Conservation (phyloP, 2,888 invertebrate species). For the Cabera pusaria region DNA sequence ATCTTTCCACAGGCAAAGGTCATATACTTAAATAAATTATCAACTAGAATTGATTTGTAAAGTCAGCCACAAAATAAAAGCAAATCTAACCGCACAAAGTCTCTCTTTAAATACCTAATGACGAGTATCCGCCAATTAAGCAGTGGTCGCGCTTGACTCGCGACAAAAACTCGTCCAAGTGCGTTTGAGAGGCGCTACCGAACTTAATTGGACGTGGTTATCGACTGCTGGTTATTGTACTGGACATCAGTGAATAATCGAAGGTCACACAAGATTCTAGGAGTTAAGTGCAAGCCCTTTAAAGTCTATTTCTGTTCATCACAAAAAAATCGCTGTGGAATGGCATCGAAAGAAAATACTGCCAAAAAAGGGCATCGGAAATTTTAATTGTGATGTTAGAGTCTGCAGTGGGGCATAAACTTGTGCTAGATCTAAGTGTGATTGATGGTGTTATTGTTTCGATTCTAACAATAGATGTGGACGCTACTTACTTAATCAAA, state of each 20-base stretch:
- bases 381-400: constrained; percentile 56
- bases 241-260: constrained; percentile 55
- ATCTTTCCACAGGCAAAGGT: too few relatives aligned
- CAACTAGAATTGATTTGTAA: too few relatives aligned
- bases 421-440: constrained; percentile 36
- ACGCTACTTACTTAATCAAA: constrained; percentile 9
- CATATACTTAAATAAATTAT: too few relatives aligned
- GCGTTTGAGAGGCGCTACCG: constrained; percentile 72
- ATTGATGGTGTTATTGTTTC: constrained; percentile 42
- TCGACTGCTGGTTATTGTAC: constrained; percentile 62
- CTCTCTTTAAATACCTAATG: constrained; percentile 61
- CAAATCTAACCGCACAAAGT: constrained; percentile 35
- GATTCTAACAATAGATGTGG: constrained; percentile 33
- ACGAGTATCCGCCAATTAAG: constrained; percentile 77
- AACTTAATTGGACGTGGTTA: constrained; percentile 76
- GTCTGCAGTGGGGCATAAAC: constrained; percentile 32
- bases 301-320: constrained; percentile 56
- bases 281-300: constrained; percentile 15
- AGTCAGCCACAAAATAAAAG: too few relatives aligned
- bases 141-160: constrained; percentile 41
- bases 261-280: constrained; percentile 53
- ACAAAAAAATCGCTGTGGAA: constrained; percentile 45
- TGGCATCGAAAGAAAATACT: constrained; percentile 43
- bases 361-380: constrained; percentile 53
- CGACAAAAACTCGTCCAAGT: constrained; percentile 73